These are phyloP conservation scores for Gymnothorax reevesii DNA, from an alignment of 2,797 vertebrate species.

Conservation along the genomic window DNA sequence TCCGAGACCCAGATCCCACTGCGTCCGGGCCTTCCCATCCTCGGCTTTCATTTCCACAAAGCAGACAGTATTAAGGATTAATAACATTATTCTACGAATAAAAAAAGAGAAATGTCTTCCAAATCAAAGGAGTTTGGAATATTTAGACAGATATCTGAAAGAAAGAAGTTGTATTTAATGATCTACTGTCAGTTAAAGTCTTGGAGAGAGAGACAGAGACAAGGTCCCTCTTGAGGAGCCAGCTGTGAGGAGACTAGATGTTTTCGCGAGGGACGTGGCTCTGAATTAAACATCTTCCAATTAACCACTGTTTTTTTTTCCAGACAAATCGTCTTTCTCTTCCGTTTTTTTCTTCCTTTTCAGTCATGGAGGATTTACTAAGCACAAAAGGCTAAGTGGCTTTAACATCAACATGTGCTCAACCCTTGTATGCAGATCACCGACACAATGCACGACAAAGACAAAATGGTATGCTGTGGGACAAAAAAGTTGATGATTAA, in stretches of 20 bases:
- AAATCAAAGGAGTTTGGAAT: constrained; percentile 44
- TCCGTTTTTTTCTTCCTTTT: not conserved
- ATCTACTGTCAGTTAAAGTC: constrained; percentile 41
- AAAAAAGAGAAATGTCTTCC: constrained; percentile 47
- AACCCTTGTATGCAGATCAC: not conserved
- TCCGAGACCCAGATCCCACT: constrained; percentile 9
- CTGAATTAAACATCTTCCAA: constrained; percentile 42
- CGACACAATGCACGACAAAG: not conserved
- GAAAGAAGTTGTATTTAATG: constrained; percentile 47
- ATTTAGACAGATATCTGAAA: constrained; percentile 46
- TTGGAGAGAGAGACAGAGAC: constrained; percentile 16
- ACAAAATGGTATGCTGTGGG: not conserved
- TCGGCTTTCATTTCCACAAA: constrained; percentile 40
- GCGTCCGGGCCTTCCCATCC: constrained; percentile 31
- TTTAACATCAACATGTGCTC: not conserved
- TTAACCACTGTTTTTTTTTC: constrained; percentile 28
- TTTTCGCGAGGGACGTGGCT: not conserved
- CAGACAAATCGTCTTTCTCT: constrained; percentile 29
- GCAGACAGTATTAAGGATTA: constrained; percentile 45
- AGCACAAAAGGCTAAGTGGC: not conserved
- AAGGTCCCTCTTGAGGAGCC: constrained; percentile 22
- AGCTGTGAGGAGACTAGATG: constrained; percentile 29
- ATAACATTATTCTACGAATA: constrained; percentile 48
- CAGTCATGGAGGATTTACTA: constrained; percentile 16
- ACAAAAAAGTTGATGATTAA: not conserved